Conservation (phyloP, 2,113 vertebrate species). For the Apus apus region DNA sequence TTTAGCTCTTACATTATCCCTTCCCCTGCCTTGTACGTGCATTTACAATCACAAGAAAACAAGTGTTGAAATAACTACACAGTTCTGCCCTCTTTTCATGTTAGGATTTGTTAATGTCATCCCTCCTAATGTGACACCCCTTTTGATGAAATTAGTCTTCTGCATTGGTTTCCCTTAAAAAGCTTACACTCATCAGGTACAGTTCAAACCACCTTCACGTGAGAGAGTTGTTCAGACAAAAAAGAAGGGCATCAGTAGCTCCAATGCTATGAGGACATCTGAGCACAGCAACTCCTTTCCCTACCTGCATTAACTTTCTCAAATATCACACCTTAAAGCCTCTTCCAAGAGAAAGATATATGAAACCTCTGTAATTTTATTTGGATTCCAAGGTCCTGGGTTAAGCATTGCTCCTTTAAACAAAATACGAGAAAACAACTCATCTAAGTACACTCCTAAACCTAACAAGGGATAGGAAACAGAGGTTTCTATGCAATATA, state of each 20-base stretch:
- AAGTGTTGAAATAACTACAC: neutral
- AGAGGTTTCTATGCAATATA: neutral
- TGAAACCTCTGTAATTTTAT: neutral
- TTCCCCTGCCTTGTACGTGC: accelerated
- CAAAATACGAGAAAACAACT: neutral
- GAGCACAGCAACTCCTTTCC: neutral
- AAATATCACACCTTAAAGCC: neutral
- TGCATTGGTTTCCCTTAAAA: neutral
- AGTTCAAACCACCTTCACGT: neutral
- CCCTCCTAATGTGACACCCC: neutral
- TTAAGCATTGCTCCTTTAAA: neutral
- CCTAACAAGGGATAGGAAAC: neutral
- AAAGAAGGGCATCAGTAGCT: neutral
- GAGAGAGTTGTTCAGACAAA: neutral
- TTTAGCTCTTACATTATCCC: neutral
- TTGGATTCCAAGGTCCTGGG: neutral
- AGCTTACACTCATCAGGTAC: neutral
- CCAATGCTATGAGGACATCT: accelerated
- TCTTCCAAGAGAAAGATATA: neutral
- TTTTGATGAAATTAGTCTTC: neutral
- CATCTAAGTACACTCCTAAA: neutral
- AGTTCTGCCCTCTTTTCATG: neutral
- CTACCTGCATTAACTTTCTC: neutral
- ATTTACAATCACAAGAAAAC: neutral
- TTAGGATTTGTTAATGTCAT: neutral